Conservation (phyloP, 2,797 vertebrate species). For the Enteromius viviparus region DNA sequence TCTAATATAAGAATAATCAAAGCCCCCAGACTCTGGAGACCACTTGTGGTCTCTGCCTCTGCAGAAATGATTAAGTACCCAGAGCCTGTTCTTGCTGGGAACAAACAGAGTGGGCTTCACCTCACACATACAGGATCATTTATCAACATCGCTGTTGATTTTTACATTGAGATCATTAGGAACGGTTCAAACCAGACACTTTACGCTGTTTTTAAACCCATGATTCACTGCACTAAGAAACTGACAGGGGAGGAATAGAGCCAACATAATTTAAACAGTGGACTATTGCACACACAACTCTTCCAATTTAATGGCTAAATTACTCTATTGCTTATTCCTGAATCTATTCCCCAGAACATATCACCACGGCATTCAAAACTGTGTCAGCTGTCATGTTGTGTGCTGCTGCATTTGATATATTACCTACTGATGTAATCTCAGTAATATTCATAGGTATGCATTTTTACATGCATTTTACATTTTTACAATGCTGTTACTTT, state of each 20-base stretch:
- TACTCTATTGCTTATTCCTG: slow-evolving; percentile 10
- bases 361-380: slow-evolving; percentile 12
- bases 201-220: slow-evolving; percentile 16
- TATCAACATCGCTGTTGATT: slow-evolving; percentile 15
- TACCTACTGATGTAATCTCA: not conserved
- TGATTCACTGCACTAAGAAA: slow-evolving; percentile 16
- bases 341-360: not conserved
- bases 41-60: slow-evolving; percentile 16
- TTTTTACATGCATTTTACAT: too few relatives aligned
- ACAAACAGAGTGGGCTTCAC: slow-evolving; percentile 16
- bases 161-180: slow-evolving; percentile 13
- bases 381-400: slow-evolving; percentile 18
- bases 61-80: slow-evolving; percentile 38
- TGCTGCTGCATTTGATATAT: slow-evolving; percentile 5
- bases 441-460: not conserved
- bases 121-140: slow-evolving; percentile 3
- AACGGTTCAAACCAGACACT: not conserved
- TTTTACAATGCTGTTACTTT: not conserved
- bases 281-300: not conserved
- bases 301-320: not conserved
- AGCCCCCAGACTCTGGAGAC: slow-evolving; percentile 14
- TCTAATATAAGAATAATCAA: slow-evolving; percentile 45
- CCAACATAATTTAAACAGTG: not conserved
- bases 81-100: not conserved
- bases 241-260: not conserved